These are phyloP conservation scores for Cylas formicarius DNA, from an alignment of 1,140 invertebrate species.

Conservation along the genomic window DNA sequence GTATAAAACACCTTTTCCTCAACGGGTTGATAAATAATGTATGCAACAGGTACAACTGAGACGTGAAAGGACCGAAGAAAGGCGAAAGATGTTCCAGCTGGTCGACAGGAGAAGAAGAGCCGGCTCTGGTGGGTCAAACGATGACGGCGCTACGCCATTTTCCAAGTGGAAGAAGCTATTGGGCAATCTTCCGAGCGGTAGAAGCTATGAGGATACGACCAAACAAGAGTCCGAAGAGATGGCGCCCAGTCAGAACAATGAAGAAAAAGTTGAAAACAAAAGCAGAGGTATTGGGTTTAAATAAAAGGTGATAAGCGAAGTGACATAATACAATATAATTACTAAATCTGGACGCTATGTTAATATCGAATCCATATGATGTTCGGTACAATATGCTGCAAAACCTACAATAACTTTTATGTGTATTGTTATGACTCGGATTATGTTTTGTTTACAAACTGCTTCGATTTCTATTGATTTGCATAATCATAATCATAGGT, in stretches of 20 bases:
- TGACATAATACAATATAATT: background rate
- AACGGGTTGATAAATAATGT: too few species aligned
- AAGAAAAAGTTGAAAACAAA: conserved; percentile 21
- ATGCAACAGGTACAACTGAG: conserved; percentile 63
- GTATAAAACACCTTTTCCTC: conserved; percentile 43
- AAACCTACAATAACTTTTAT: too few species aligned
- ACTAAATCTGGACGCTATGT: too few species aligned
- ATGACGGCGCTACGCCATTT: conserved; percentile 54
- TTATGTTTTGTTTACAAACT: too few species aligned
- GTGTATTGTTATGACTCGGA: too few species aligned
- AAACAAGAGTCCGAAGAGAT: conserved; percentile 29
- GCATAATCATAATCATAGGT: too few species aligned
- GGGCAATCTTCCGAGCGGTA: conserved; percentile 48
- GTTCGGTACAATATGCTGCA: too few species aligned
- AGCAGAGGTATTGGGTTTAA: conserved; percentile 28
- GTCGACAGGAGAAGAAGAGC: conserved; percentile 57
- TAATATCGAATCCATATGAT: too few species aligned
- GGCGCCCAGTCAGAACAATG: conserved; percentile 5
- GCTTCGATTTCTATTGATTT: too few species aligned
- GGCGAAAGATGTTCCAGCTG: conserved; percentile 87
- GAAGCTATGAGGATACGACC: conserved; percentile 47
- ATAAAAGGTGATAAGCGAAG: background rate
- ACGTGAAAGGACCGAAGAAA: conserved; percentile 84
- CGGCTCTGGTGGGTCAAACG: conserved; percentile 45
- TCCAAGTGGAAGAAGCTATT: conserved; percentile 64